Evolutionary conservation across 1,140 invertebrate species (phyloP), one percentile per base, ranked within the genome.

Genomic region (Trichogramma pretiosum): DNA sequence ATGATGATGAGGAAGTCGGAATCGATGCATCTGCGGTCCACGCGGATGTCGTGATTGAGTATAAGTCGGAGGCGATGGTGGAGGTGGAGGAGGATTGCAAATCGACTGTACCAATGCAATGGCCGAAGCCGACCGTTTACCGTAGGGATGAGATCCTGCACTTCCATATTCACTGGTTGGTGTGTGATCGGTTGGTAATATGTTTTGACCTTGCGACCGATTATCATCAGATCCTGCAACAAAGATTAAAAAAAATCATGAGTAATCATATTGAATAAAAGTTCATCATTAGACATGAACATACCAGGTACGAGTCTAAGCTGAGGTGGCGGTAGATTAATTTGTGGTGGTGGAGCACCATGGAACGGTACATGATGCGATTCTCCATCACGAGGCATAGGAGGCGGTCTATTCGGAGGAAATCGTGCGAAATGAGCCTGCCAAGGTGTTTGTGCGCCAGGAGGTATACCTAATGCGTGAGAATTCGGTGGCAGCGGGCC

Each of bases 281-380:
- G n/a, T n/a, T n/a, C n/a, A n/a, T n/a, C n/a, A n/a, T n/a, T n/a
- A n/a, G n/a, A n/a, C n/a, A n/a, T n/a, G n/a, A n/a, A n/a, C n/a
- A n/a, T 60, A 68, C 68, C 66, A 59, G 65, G 59, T 30, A 62
- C 56, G 34, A 67, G 56, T 52, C 68, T 62, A 40, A 70, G 59
- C 44, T 70, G 67, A 14, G 68, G 68, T n/a, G 67, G 67, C 45
- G 67, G 65, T 54, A 69, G 61, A 23, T 67, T 71, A 32, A 58
- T 61, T 1, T 66, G 67, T 16, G 65, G 62, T 33, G 64, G 56
- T 9, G 56, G 48, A 2, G 42, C 48, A 9, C 42, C 48, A 22
- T 50, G 48, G 35, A 45, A 50, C 11, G 42, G 43, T 22, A 46
- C 33, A 17, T 41, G 49, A n/a, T 46, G 43, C 21, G 39, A 35